Evolutionary conservation across 2,797 vertebrate species (phyloP), one percentile per base, ranked within the genome.

Genomic region (Schizopygopsis malacanthus): DNA sequence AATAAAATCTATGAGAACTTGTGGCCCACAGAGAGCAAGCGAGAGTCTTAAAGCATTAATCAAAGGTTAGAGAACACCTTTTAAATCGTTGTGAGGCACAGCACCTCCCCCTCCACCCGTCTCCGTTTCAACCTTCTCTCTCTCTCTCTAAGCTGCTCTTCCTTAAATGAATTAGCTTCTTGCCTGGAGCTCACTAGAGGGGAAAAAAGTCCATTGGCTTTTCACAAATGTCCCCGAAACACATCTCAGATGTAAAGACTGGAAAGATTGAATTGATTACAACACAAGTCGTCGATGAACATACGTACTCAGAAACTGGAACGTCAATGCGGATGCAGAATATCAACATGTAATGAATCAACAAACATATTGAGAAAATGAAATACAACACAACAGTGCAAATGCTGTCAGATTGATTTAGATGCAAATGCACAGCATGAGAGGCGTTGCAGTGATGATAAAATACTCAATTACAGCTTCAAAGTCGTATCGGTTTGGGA

Each of bases 11-110:
- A 63, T 75, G 50, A 63, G 61, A 65, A 84, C 67, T 50, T 54
- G 90, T 85, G 88, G 78, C 82, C 1, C 18, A 39, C 87, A 50
- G 83, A 22, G 85, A 90, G 89, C 86, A 82, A 91, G 82, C 63
- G 56, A 89, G 85, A 80, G 87, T 82, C 87, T 69, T 61, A 87
- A 84, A 37, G 80, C 83, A 90, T 93, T 91, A 87, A 89, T 91
- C 88, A 88, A 88, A 85, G 78, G 47, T 45, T 85, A 61, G 81
- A 75, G 84, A 83, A 83, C 78, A 73, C 61, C 82, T 28, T 43
- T 84, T 87, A 15, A 75, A 84, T 89, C 82, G 79, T 76, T 63
- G 76, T 83, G 79, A 89, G 86, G 87, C 61, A 9, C 54, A 71
- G 56, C 61, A 50, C 41, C 82, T 65, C 79, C 69, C 83, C 54